Percentiles rank a stretch among this genome's conserved stretches.
phyloP scores from a whole-genome alignment of 2,888 invertebrate genomes.

The Rhamphomyia laevipes region DNA sequence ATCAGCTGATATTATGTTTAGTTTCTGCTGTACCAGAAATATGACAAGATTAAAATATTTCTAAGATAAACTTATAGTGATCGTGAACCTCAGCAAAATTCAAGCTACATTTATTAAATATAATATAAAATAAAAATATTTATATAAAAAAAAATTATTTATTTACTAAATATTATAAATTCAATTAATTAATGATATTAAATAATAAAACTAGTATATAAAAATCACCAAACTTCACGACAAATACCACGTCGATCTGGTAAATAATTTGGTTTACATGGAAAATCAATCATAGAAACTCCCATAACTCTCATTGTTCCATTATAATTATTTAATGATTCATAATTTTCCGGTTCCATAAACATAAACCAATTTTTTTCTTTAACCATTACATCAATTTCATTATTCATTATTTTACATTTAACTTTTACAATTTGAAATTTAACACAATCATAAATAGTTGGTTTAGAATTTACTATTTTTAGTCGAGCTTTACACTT shows the following conservation, averaged over 20 bases:
- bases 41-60: too few species aligned
- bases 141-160: too few species aligned
- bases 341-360: not conserved
- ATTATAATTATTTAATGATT: not conserved
- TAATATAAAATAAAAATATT: too few species aligned
- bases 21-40: too few species aligned
- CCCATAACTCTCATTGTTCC: not conserved
- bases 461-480: not conserved
- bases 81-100: too few species aligned
- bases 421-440: not conserved
- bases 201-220: too few species aligned
- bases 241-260: conserved; percentile 32
- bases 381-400: not conserved
- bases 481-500: not conserved
- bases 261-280: conserved; percentile 31
- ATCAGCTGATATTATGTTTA: too few species aligned
- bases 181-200: too few species aligned
- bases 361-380: not conserved
- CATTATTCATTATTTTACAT: not conserved
- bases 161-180: too few species aligned
- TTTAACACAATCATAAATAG: not conserved
- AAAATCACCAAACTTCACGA: conserved; percentile 27
- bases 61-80: too few species aligned
- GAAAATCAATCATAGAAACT: conserved; percentile 33
- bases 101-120: too few species aligned